These are phyloP conservation scores for Stenoptilia bipunctidactyla DNA, from an alignment of 2,888 invertebrate species.

Conservation along the genomic window DNA sequence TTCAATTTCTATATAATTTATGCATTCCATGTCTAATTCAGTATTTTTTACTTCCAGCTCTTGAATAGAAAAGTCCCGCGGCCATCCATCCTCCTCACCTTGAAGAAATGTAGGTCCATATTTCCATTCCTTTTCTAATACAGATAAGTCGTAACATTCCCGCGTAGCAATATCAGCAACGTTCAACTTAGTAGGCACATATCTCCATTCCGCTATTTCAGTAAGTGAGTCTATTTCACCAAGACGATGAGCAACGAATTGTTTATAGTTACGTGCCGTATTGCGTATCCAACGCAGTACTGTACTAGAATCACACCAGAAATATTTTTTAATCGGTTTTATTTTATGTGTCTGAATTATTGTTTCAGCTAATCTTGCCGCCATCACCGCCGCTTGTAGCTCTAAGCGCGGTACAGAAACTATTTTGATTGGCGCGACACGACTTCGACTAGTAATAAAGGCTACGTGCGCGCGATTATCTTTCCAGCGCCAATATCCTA, in stretches of 20 bases:
- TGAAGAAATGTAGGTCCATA: too few relatives aligned
- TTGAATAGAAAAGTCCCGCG: too few relatives aligned
- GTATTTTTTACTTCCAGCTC: too few relatives aligned
- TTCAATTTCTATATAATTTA: too few relatives aligned
- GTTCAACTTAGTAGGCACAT: too few relatives aligned
- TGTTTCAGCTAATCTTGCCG: constrained; percentile 10
- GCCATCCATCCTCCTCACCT: too few relatives aligned
- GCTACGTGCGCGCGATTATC: constrained; percentile 3
- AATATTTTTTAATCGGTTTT: not conserved
- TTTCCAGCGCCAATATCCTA: constrained; percentile 13
- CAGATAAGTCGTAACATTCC: too few relatives aligned
- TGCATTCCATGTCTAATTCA: too few relatives aligned
- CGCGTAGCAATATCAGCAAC: too few relatives aligned
- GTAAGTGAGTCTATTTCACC: constrained; percentile 14
- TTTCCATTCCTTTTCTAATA: too few relatives aligned
- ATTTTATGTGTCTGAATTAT: constrained; percentile 9
- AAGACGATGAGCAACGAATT: constrained; percentile 11
- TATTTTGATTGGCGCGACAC: constrained; percentile 11
- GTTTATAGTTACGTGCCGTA: constrained; percentile 11
- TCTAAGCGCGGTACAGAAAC: constrained; percentile 11
- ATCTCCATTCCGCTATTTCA: too few relatives aligned
- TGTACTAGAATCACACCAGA: constrained; percentile 11
- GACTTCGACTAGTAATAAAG: constrained; percentile 9
- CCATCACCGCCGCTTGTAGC: constrained; percentile 15
- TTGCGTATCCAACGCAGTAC: constrained; percentile 9